Evolutionary conservation across 2,888 invertebrate species (phyloP).

Genomic region (Drosophila emarginata): DNA sequence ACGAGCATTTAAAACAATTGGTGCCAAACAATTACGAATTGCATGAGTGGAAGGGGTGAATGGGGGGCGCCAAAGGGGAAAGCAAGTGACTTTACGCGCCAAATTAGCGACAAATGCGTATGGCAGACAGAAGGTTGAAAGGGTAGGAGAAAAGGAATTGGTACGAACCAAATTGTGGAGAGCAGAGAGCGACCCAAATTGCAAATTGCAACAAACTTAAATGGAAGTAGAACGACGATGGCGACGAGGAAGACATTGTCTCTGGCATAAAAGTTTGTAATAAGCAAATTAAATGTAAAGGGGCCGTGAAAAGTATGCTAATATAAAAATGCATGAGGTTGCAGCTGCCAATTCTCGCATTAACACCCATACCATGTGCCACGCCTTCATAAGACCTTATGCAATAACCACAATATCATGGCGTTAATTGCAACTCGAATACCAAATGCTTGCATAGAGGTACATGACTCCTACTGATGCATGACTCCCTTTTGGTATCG

Average conservation of each 20-base stretch:
- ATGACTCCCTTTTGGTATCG: constrained; percentile 11
- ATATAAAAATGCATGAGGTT: constrained; percentile 38
- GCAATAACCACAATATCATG: constrained; percentile 68
- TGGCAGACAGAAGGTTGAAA: constrained; percentile 13
- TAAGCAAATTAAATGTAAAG: constrained; percentile 70
- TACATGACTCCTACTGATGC: constrained; percentile 4
- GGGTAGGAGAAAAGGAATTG: background rate
- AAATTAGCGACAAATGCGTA: constrained; percentile 70
- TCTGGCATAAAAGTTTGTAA: constrained; percentile 60
- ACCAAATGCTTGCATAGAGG: constrained; percentile 1
- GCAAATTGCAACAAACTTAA: constrained; percentile 71
- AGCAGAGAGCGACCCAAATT: constrained; percentile 63
- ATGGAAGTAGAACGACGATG: constrained; percentile 48
- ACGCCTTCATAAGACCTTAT: constrained; percentile 46
- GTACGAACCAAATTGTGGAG: background rate
- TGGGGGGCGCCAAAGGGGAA: constrained; percentile 3
- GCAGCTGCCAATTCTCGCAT: constrained; percentile 58
- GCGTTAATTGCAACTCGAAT: constrained; percentile 76
- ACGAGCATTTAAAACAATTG: constrained; percentile 77
- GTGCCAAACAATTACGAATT: constrained; percentile 71
- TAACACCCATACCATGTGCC: constrained; percentile 37
- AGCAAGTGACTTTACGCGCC: constrained; percentile 42
- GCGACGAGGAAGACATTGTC: constrained; percentile 62
- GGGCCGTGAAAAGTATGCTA: constrained; percentile 52
- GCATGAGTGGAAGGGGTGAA: background rate